Base-by-base conservation (phyloP, 2,113 vertebrate species). In the Pluvianellus socialis region DNA sequence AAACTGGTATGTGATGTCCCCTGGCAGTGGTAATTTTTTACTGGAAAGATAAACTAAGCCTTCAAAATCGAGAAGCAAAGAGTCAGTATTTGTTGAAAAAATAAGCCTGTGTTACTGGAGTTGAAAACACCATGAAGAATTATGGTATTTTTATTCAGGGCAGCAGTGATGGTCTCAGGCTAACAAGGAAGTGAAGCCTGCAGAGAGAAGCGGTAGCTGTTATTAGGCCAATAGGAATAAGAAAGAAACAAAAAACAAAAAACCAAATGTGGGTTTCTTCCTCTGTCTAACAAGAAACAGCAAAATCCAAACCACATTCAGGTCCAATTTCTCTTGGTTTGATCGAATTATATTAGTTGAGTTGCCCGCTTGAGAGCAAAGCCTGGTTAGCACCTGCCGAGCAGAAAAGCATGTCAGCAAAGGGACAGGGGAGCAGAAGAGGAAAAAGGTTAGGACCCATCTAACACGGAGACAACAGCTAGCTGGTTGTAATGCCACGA, bases 401-500 rank as follows among this genome's bases (percentile, higher is more conserved):
- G 47, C n/a, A 67, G 72, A 30, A 91, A 38, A 86, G n/a, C 3
- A 0, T 18, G 14, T 53, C 35, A 55, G 50, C 28, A 42, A 63
- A 58, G 35, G 47, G 26, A 32, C 18, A 32, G 6, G 17, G 38
- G 35, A 75, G 26, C 38, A 65, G n/a, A 38, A 40, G 68, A 58
- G 21, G 44, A 58, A 76, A 81, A 61, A 38, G 30, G 20, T 56
- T 73, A 79, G 52, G n/a, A 33, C 14, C 65, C 0, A 0, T 27
- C 77, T 50, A 45, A 45, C 65, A 66, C 0, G 2, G 33, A 68
- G 24, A 56, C 22, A 52, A 74, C 55, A 56, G 15, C 49, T 28
- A 21, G 19, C 23, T 2, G 0, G 32, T 32, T 14, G 33, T 67
- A 56, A 20, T 1, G 0, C 45, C 52, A 5, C 23, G 12, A 62